A percentile compares a stretch with the other conserved stretches of the same genome.
Evolutionary conservation across 2,113 vertebrate genomes (phyloP).

Genomic region (Gasterosteus aculeatus): DNA sequence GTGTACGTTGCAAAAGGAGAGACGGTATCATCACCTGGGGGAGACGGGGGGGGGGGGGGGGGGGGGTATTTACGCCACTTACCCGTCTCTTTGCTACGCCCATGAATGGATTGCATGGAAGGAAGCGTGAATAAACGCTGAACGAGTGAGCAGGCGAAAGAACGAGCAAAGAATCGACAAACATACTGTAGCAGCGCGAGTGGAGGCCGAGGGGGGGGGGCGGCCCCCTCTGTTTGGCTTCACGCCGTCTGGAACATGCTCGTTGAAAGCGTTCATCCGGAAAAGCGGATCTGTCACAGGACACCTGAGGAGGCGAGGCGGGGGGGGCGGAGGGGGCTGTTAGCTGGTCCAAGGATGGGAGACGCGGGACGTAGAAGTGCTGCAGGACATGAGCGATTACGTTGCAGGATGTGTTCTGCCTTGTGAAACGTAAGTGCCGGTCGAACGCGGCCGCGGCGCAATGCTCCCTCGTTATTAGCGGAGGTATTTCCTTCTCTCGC

Average conservation of each 20-base stretch:
- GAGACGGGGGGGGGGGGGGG: not conserved
- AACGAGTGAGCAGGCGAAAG: not conserved
- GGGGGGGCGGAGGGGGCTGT: not conserved
- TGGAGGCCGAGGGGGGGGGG: not conserved
- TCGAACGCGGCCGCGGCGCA: not conserved
- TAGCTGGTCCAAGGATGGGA: conserved; percentile 37
- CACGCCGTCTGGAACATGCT: conserved; percentile 6
- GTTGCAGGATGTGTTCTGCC: conserved; percentile 21
- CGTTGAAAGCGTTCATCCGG: conserved; percentile 22
- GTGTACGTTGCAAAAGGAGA: not conserved
- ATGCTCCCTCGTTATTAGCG: not conserved
- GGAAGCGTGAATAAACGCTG: not conserved
- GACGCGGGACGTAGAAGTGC: not conserved
- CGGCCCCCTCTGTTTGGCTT: conserved; percentile 3
- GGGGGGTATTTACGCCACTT: not conserved
- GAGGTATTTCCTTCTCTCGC: not conserved
- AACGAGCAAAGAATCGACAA: no score
- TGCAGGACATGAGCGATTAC: conserved; percentile 6
- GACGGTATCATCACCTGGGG: not conserved
- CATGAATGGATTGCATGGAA: not conserved
- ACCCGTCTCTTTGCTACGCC: not conserved
- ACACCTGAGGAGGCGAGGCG: conserved; percentile 41
- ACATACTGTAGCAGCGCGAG: no score
- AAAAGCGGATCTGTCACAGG: conserved; percentile 53
- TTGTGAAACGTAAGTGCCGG: not conserved